Evolutionary conservation across 1,140 invertebrate species (phyloP), one percentile per base, ranked within the genome.

Genomic region (Sitodiplosis mosellana): DNA sequence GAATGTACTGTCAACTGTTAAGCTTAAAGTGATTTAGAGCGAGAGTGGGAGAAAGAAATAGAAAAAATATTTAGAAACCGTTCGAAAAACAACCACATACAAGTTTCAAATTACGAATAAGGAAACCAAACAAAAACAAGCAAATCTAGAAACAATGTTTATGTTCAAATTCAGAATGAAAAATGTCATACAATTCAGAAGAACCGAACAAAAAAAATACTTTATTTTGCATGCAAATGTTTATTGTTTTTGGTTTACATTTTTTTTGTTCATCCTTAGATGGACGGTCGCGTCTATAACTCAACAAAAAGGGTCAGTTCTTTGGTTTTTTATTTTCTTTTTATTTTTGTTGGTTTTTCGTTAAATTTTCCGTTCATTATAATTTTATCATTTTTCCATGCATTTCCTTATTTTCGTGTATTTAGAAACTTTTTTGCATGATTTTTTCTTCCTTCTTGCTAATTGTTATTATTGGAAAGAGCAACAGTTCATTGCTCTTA

Each of bases 231-330:
- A 48, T 48, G 47, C 47, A 48, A 41, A 19, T 40, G 40, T 33
- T 41, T 46, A 21, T 21, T 34, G 18, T 18, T 61, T 63, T 64
- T 63, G 48, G 60, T 64, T 64, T 64, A 57, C 27, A 27, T 5
- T 63, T 64, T 57, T 43, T 43, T 63, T 57, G 61, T 59, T 63
- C 61, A 57, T 59, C 58, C 52, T 61, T 61, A 64, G 61, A 63
- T 64, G 61, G 61, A 64, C 59, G 61, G 61, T 61, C 63, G 61
- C 59, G 60, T 64, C 60, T 59, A 64, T 60, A 64, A 59, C 56
- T 60, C 61, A 63, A 63, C 61, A 60, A 61, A 61, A 57, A 61
- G 61, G 61, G 61, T 64, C 63, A 64, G 61, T 59, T 59, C 19
- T 12, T 45, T n/a, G n/a, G n/a, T 21, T 34, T 41, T 37, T 44